Base-by-base conservation (phyloP, 2,888 invertebrate genomes). In the Euzetes globulus region DNA sequence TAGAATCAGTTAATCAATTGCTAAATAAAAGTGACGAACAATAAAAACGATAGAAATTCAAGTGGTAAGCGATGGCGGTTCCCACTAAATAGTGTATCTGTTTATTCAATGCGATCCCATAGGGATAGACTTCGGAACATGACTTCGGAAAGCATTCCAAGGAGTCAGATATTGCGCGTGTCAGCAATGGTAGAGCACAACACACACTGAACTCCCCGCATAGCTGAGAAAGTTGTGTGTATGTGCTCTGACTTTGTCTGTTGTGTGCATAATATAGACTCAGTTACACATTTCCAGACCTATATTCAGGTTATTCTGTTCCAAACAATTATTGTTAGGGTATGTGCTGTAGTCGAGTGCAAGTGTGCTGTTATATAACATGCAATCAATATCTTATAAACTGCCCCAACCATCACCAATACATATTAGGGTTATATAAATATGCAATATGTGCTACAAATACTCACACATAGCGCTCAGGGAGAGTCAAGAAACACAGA, bases 211-310 rank as follows among this genome's bases (percentile, higher is more conserved):
- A 7, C 50, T 50, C 50, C n/a, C 60, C 15, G 17, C 60, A 60
- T 60, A 5, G 60, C 60, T 25, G n/a, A 27, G 27, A 17, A 15
- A 60, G 15, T 41, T 9, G n/a, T 50, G 17, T 41, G 41, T 47
- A 47, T 47, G 15, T 47, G 19, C 19, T 50, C 50, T 50, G 5
- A 19, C 50, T 50, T n/a, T 37, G 5, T 27, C 17, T 22, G 25
- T 2, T 4, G 25, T 27, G 15, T 22, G 22, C 15, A 22, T 33
- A 70, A 45, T 70, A 70, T 70, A 70, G 70, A 70, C 70, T 70
- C 70, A 70, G 70, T 70, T 70, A 70, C 70, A 70, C 70, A 70
- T 70, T 70, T 70, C 11, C 22, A 70, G 27, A 70, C 70, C 70
- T 70, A 70, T 70, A 65, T 65, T 19, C 29, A 13, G 63, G 63